Conservation (phyloP, 37 sponge, comb jelly and placozoan genomes). For the Tethya wilhelma region DNA sequence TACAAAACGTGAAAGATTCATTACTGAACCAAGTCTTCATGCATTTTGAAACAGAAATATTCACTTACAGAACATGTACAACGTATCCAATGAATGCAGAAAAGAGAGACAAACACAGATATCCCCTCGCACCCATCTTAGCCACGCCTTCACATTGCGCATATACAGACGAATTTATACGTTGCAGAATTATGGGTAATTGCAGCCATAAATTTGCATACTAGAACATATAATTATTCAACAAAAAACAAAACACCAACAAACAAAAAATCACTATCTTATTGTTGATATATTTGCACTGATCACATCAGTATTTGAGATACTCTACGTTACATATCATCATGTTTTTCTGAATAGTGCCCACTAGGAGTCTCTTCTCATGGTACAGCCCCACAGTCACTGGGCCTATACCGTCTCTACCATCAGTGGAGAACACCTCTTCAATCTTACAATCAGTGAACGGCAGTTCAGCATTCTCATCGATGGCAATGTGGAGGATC, state of each 20-base stretch:
- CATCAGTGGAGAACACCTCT: conserved; percentile 31
- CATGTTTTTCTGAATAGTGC: conserved; percentile 16
- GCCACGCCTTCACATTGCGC: too few relatives aligned
- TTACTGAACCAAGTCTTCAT: too few relatives aligned
- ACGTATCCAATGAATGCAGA: neutral
- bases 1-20: neutral
- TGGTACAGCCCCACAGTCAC: conserved; percentile 11
- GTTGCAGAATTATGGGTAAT: too few relatives aligned
- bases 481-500: conserved; percentile 21
- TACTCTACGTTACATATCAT: conserved; percentile 31
- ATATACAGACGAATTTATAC: too few relatives aligned
- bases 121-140: too few relatives aligned
- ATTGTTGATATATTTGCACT: too few relatives aligned
- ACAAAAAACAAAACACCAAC: too few relatives aligned
- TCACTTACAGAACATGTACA: conserved; percentile 1
- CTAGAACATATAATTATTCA: too few relatives aligned
- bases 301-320: conserved; percentile 14
- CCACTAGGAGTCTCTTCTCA: conserved; percentile 10
- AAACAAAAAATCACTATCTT: too few relatives aligned
- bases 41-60: neutral
- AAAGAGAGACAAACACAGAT: too few relatives aligned
- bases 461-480: conserved; percentile 22
- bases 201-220: too few relatives aligned
- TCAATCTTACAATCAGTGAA: conserved; percentile 21
- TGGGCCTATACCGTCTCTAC: neutral